phyloP scores from a whole-genome alignment of 2,888 invertebrate species.

The Endomychus coccineus region DNA sequence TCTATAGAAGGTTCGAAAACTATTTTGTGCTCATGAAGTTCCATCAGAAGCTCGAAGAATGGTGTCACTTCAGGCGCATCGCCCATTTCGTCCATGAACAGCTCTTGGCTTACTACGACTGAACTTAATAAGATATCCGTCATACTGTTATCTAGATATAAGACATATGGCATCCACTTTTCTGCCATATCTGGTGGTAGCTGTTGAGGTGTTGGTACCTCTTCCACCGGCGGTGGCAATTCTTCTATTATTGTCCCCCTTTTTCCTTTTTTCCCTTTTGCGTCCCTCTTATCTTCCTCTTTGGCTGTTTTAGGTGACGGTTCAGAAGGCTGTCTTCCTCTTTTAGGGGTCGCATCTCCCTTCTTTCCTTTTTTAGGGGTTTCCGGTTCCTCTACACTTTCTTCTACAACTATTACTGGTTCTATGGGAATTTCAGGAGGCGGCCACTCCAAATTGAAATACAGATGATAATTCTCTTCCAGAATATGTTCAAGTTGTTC shows the following conservation, averaged over 20 bases:
- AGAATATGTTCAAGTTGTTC: constrained; percentile 53
- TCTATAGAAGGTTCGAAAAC: constrained; percentile 68
- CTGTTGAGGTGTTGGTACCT: not conserved
- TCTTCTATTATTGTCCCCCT: constrained; percentile 18
- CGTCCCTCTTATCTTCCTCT: constrained; percentile 3
- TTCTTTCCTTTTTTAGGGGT: constrained; percentile 34
- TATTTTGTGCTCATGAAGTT: constrained; percentile 50
- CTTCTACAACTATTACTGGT: constrained; percentile 17
- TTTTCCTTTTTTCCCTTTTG: constrained; percentile 19
- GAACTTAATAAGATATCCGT: constrained; percentile 7
- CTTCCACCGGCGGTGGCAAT: constrained; percentile 1
- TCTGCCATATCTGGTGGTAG: constrained; percentile 7
- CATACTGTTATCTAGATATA: constrained; percentile 24
- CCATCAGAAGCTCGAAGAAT: constrained; percentile 59
- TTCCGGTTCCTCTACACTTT: constrained; percentile 17
- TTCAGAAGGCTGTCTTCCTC: too few relatives aligned
- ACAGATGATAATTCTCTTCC: constrained; percentile 59
- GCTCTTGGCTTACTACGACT: constrained; percentile 36
- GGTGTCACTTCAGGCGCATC: constrained; percentile 43
- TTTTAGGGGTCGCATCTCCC: constrained; percentile 27
- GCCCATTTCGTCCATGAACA: constrained; percentile 55
- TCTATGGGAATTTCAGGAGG: constrained; percentile 57
- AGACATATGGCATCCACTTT: constrained; percentile 25
- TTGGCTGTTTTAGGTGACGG: too few relatives aligned
- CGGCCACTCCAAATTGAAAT: constrained; percentile 52